Evolutionary conservation across 2,888 invertebrate species (phyloP).

Genomic region (Eupelmus urozonus): DNA sequence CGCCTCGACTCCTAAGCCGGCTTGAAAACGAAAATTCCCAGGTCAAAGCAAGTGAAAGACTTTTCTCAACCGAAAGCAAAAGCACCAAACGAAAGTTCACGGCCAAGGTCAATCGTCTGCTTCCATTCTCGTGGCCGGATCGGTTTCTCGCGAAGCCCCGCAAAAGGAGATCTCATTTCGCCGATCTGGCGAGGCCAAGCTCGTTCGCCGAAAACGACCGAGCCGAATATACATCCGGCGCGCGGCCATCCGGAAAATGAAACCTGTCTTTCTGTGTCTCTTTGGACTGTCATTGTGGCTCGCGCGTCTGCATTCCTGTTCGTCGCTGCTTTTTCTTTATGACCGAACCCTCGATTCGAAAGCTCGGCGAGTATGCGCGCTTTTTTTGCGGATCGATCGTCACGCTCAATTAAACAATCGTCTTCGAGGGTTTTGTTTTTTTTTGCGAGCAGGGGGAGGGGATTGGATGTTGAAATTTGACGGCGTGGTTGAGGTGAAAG

Average conservation of each 20-base stretch:
- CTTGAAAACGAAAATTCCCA: neutral
- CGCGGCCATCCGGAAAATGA: slow-evolving; percentile 55
- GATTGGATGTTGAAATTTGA: neutral
- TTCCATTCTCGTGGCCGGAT: neutral
- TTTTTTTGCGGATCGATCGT: neutral
- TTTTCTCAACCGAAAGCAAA: slow-evolving; percentile 7
- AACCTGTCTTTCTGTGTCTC: slow-evolving; percentile 27
- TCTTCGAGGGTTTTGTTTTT: neutral
- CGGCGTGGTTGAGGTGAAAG: neutral
- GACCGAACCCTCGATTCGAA: slow-evolving; percentile 8
- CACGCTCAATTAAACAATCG: slow-evolving; percentile 5
- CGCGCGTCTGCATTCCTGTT: neutral
- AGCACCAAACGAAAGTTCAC: slow-evolving; percentile 22
- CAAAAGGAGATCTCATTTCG: neutral
- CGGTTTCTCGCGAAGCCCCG: no score
- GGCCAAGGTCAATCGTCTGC: slow-evolving; percentile 30
- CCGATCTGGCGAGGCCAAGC: no score
- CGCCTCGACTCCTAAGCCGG: no score
- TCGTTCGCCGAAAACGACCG: no score
- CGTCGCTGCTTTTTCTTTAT: neutral
- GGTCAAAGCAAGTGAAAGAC: neutral
- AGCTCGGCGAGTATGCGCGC: neutral
- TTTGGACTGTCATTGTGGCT: slow-evolving; percentile 46
- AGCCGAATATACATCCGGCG: no score
- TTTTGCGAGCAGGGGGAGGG: neutral